phyloP scores from a whole-genome alignment of 2,113 vertebrate species.

The Sus scrofa region DNA sequence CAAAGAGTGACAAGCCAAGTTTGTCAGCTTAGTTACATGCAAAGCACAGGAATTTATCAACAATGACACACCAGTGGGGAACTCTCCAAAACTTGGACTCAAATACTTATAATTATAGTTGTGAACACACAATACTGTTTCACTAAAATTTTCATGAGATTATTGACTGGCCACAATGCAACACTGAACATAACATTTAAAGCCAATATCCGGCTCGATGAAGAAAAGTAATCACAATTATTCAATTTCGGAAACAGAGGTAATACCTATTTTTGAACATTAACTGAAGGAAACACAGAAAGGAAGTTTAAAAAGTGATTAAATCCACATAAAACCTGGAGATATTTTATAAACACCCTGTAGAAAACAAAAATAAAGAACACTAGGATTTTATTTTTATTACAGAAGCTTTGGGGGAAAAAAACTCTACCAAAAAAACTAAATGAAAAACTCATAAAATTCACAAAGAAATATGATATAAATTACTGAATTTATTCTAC shows the following conservation, averaged over 20 bases:
- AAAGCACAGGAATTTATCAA: background rate
- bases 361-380: conserved; percentile 8
- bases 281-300: background rate
- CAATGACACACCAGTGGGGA: background rate
- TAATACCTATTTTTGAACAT: background rate
- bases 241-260: background rate
- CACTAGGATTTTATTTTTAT: background rate
- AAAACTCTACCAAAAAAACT: background rate
- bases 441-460: conserved; percentile 46
- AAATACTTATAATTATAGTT: background rate
- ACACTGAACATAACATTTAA: background rate
- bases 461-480: conserved; percentile 20
- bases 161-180: background rate
- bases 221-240: background rate
- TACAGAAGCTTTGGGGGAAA: background rate
- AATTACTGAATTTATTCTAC: conserved; percentile 10
- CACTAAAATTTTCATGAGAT: background rate
- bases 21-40: background rate
- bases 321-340: background rate
- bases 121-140: background rate
- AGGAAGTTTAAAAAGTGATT: conserved; percentile 33
- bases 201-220: background rate
- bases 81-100: background rate
- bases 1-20: background rate
- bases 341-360: background rate